Evolutionary conservation across 2,113 vertebrate species (phyloP).

Genomic region (Psittacula cyanocephala): DNA sequence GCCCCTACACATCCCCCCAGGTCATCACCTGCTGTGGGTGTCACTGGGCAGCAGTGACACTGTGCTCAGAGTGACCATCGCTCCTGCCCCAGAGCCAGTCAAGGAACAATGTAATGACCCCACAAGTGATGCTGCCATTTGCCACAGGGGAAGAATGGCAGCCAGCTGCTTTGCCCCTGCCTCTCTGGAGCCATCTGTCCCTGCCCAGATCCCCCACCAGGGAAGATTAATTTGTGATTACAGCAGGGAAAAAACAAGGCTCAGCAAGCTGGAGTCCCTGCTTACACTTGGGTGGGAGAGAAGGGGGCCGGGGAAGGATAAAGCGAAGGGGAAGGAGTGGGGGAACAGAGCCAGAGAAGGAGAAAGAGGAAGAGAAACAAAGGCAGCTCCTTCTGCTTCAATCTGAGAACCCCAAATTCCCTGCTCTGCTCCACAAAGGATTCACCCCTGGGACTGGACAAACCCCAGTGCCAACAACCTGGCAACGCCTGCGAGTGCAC

Average conservation of each 20-base stretch:
- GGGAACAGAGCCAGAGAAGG: not conserved
- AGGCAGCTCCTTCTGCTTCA: not conserved
- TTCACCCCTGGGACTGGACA: not conserved
- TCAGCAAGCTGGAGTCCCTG: not conserved
- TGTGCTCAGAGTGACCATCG: rapidly evolving
- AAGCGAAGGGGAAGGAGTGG: not conserved
- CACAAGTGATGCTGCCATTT: not conserved
- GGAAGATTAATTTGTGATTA: slow-evolving; percentile 52
- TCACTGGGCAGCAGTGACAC: not conserved
- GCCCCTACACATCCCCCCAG: rapidly evolving
- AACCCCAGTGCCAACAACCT: not conserved
- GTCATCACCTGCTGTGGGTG: rapidly evolving
- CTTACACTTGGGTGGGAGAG: not conserved
- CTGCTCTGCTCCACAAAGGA: not conserved
- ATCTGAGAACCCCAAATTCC: not conserved
- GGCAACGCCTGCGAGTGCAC: rapidly evolving
- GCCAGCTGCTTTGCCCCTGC: not conserved
- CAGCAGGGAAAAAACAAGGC: not conserved
- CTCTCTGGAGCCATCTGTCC: slow-evolving; percentile 45
- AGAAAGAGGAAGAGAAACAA: not conserved
- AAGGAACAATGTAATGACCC: rapidly evolving
- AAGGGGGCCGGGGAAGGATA: no score
- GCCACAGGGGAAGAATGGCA: not conserved
- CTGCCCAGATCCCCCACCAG: slow-evolving; percentile 14
- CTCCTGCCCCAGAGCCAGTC: rapidly evolving